Conservation (phyloP, 2,113 vertebrate genomes). For the Phaethon lepturus region DNA sequence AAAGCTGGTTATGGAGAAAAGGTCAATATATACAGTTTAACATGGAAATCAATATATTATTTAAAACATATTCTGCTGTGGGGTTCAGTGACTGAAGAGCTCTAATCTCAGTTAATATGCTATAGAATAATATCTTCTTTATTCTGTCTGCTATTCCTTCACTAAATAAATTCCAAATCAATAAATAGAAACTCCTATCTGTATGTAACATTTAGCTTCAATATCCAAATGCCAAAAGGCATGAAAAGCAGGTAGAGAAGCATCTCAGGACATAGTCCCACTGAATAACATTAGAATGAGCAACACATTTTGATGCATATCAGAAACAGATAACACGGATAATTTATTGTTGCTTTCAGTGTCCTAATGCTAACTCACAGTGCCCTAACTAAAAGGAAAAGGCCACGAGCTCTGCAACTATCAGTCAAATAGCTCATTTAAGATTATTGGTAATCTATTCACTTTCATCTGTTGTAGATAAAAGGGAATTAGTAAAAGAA, state of each 20-base stretch:
- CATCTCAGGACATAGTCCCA: not conserved
- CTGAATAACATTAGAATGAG: not conserved
- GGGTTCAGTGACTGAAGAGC: not conserved
- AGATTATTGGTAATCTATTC: constrained; percentile 4
- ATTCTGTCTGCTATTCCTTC: not conserved
- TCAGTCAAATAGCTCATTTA: constrained; percentile 2
- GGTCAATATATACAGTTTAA: not conserved
- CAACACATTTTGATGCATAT: not conserved
- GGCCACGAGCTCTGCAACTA: not conserved
- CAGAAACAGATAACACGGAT: not conserved
- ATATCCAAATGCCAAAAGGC: not conserved
- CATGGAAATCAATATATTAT: not conserved
- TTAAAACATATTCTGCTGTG: not conserved
- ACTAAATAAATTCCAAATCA: constrained; percentile 18
- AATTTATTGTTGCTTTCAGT: not conserved
- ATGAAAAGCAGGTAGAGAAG: not conserved
- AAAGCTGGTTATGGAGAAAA: not conserved
- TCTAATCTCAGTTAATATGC: not conserved
- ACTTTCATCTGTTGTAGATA: not conserved
- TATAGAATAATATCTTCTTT: not conserved
- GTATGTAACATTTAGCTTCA: not conserved
- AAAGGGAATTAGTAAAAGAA: not conserved
- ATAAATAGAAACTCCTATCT: not conserved
- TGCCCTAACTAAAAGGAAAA: not conserved
- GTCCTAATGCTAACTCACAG: not conserved